phyloP scores from a whole-genome alignment of 2,888 invertebrate species.

The Saturnia japonica region DNA sequence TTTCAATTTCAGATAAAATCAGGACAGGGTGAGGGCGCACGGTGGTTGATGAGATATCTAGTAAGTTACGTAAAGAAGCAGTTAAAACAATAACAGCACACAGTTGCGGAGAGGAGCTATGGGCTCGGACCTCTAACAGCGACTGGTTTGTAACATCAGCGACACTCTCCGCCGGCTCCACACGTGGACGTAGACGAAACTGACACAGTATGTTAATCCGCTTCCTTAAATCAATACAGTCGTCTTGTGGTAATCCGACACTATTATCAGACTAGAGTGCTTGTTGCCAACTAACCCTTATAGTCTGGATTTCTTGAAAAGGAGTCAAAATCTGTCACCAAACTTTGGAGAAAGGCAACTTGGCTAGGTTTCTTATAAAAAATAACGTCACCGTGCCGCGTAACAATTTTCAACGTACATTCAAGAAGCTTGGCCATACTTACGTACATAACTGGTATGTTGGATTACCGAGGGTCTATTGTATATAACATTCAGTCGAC shows the following conservation, averaged over 20 bases:
- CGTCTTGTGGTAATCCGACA: neutral
- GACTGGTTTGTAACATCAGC: neutral
- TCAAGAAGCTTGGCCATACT: no score
- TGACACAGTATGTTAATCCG: neutral
- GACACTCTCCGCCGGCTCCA: neutral
- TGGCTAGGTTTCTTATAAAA: no score
- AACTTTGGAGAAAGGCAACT: no score
- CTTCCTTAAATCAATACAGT: neutral
- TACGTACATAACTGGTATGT: no score
- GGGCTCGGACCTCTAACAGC: neutral
- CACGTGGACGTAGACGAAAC: constrained; percentile 7
- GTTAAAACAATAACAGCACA: constrained; percentile 15
- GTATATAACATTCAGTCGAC: no score
- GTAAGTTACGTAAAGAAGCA: constrained; percentile 29
- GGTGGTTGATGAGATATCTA: constrained; percentile 51
- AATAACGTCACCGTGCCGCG: no score
- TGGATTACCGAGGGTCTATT: no score
- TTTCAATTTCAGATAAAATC: constrained; percentile 45
- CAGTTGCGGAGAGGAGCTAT: neutral
- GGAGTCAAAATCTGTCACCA: no score
- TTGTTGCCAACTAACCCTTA: no score
- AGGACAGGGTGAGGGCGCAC: constrained; percentile 46
- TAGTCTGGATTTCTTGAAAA: no score
- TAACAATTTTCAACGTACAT: no score
- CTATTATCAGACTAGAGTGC: neutral